These are phyloP conservation scores for Cebidichthys violaceus DNA, from an alignment of 2,113 vertebrate species.

Conservation along the genomic window DNA sequence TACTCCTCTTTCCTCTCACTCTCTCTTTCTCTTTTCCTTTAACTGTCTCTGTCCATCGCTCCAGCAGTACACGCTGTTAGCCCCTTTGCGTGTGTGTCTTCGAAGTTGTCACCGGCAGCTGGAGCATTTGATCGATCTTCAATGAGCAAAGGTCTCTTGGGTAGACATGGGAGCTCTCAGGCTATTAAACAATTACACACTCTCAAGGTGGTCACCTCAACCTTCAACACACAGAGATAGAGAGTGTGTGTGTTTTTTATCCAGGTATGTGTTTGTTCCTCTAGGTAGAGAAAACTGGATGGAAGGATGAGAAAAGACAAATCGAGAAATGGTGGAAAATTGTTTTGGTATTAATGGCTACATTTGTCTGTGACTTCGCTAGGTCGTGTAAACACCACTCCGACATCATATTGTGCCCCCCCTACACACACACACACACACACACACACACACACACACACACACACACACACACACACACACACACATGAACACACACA, in stretches of 20 bases:
- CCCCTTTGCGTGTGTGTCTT: conserved; percentile 32
- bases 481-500: conserved; percentile 12
- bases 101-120: conserved; percentile 54
- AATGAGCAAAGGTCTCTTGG: conserved; percentile 64
- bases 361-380: conserved; percentile 75
- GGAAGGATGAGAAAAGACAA: conserved; percentile 30
- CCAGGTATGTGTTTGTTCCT: conserved; percentile 40
- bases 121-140: conserved; percentile 70
- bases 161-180: conserved; percentile 65
- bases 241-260: conserved; percentile 18
- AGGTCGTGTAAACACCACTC: conserved; percentile 75
- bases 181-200: conserved; percentile 79
- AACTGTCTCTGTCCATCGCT: conserved; percentile 62
- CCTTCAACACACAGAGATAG: conserved; percentile 33
- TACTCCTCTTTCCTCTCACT: conserved; percentile 67
- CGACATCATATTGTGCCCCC: conserved; percentile 64
- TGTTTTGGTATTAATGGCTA: conserved; percentile 71
- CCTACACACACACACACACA: no score
- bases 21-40: conserved; percentile 60
- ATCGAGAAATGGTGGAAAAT: conserved; percentile 52
- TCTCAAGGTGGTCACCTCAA: conserved; percentile 70
- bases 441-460: conserved; percentile 20
- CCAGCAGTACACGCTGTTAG: conserved; percentile 54
- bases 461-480: conserved; percentile 26
- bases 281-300: conserved; percentile 31